Evolutionary conservation across 35 echinoderm and acorn worm genomes (phyloP).

Genomic region (Ptychodera flava): DNA sequence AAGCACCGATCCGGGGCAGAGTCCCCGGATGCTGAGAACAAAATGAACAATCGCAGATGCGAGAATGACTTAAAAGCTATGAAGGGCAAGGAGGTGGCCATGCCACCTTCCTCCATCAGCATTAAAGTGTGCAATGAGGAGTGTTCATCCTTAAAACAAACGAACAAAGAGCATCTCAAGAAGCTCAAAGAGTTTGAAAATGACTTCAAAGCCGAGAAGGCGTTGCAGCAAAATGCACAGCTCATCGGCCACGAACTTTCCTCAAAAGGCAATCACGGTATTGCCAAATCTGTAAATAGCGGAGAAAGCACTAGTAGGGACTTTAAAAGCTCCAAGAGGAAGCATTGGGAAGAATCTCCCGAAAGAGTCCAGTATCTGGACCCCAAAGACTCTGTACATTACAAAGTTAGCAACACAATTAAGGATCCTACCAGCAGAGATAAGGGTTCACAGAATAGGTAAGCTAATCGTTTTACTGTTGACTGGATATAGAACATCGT

Average conservation of each 20-base stretch:
- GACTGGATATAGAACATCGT: no score
- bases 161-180: neutral
- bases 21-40: neutral
- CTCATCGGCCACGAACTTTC: neutral
- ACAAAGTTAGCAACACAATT: neutral
- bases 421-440: neutral
- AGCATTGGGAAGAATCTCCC: neutral
- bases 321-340: neutral
- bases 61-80: neutral
- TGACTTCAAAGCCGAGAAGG: neutral
- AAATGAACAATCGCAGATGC: neutral
- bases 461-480: no score
- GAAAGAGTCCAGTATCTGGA: neutral
- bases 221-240: neutral
- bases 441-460: neutral
- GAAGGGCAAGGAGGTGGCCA: neutral
- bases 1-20: neutral
- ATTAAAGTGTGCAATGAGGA: constrained; percentile 1
- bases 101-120: neutral
- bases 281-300: neutral
- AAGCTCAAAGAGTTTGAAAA: neutral
- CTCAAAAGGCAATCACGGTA: neutral
- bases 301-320: neutral
- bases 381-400: neutral
- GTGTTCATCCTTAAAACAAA: neutral